A percentile compares a stretch with the other conserved stretches of the same genome.
Conservation (phyloP, 2,888 invertebrate species). For the Crossocerus cetratus region DNA sequence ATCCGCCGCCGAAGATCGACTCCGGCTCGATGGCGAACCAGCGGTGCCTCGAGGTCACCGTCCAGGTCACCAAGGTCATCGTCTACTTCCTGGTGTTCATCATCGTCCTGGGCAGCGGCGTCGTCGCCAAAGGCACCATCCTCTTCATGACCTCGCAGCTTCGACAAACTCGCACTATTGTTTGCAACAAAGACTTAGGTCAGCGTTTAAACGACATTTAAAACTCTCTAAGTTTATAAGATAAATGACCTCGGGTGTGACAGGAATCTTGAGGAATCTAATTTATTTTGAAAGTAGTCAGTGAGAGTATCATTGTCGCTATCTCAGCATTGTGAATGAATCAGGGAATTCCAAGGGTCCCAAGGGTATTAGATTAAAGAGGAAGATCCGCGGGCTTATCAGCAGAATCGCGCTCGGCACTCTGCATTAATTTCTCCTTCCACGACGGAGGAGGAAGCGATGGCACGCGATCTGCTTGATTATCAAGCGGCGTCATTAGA, state of each 20-base stretch:
- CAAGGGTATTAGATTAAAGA: no score
- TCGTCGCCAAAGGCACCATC: conserved; percentile 91
- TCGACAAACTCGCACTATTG: conserved; percentile 86
- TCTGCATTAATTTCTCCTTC: no score
- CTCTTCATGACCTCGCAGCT: conserved; percentile 96
- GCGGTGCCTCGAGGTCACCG: conserved; percentile 90
- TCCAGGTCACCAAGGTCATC: conserved; percentile 89
- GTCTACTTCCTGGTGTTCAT: conserved; percentile 92
- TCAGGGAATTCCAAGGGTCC: no score
- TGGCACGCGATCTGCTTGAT: not conserved
- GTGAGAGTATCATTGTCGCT: no score
- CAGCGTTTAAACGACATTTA: conserved; percentile 54
- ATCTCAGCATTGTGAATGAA: no score
- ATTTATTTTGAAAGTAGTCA: no score
- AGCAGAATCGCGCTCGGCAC: no score
- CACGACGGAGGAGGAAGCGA: no score
- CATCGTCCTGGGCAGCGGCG: conserved; percentile 90
- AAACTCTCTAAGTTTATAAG: no score
- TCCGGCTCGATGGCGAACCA: conserved; percentile 93
- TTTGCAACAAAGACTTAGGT: conserved; percentile 93
- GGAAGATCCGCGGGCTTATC: no score
- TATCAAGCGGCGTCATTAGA: not conserved
- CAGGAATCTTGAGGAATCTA: no score
- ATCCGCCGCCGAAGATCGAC: conserved; percentile 92
- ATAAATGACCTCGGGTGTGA: no score